Percentiles rank a stretch among this genome's conserved stretches.
These are phyloP conservation scores for Orthonevra nobilis DNA, from an alignment of 2,888 invertebrate species.

Conservation along the genomic window DNA sequence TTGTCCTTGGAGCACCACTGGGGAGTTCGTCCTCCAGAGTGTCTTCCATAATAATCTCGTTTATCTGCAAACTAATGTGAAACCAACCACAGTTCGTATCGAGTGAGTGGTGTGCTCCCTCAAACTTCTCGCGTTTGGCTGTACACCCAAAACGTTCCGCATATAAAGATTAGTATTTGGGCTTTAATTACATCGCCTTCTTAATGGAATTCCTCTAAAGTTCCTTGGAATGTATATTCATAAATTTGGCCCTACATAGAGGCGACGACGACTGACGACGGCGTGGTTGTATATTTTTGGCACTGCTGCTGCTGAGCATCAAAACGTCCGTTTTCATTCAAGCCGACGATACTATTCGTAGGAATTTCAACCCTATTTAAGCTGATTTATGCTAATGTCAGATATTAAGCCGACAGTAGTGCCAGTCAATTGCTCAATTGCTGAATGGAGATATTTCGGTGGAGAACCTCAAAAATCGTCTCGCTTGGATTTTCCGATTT, in stretches of 20 bases:
- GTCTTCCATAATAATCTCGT: slow-evolving; percentile 1
- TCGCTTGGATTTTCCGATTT: neutral
- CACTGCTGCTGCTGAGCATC: no score
- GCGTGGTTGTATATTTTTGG: no score
- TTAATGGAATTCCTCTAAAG: no score
- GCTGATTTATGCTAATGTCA: slow-evolving; percentile 49
- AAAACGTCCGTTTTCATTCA: no score
- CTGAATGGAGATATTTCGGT: slow-evolving; percentile 26
- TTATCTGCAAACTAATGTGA: slow-evolving; percentile 16
- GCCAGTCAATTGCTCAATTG: no score
- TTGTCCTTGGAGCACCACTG: neutral
- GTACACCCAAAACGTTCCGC: slow-evolving; percentile 40
- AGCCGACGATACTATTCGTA: no score
- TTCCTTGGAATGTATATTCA: slow-evolving; percentile 26
- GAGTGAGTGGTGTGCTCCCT: neutral
- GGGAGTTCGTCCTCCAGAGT: neutral
- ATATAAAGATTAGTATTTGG: slow-evolving; percentile 49
- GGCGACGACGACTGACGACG: no score
- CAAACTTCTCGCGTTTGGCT: slow-evolving; percentile 25
- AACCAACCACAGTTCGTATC: slow-evolving; percentile 21
- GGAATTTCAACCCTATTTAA: slow-evolving; percentile 13
- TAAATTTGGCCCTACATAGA: slow-evolving; percentile 18
- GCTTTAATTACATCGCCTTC: slow-evolving; percentile 31
- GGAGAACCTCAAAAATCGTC: slow-evolving; percentile 4
- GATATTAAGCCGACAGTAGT: slow-evolving; percentile 26